These are phyloP conservation scores for Coenonympha glycerion DNA, from an alignment of 2,888 invertebrate species.

Conservation along the genomic window DNA sequence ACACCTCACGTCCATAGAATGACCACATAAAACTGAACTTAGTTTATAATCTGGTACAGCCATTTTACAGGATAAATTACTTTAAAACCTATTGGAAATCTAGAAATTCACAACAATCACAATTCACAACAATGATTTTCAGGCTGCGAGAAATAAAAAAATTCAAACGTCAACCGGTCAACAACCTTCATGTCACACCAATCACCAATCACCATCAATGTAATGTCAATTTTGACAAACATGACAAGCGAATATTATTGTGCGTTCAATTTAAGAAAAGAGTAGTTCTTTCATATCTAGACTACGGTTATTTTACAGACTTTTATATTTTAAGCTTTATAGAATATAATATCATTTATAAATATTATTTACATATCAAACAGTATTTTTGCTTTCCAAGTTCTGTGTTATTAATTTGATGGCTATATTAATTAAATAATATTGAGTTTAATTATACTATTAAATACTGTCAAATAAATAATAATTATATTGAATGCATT, in stretches of 20 bases:
- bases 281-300: too few relatives aligned
- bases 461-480: neutral
- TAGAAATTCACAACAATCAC: slow-evolving; percentile 41
- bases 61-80: slow-evolving; percentile 39
- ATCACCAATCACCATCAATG: neutral
- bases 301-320: too few relatives aligned
- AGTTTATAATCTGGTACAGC: slow-evolving; percentile 82
- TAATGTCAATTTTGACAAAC: slow-evolving; percentile 22
- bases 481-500: neutral
- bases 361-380: too few relatives aligned
- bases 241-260: slow-evolving; percentile 29
- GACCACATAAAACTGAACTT: slow-evolving; percentile 85
- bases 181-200: too few relatives aligned
- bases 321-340: too few relatives aligned
- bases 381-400: too few relatives aligned
- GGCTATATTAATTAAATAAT: too few relatives aligned
- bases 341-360: too few relatives aligned
- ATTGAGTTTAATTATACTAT: slow-evolving; percentile 13
- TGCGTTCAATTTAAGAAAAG: too few relatives aligned
- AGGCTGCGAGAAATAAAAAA: slow-evolving; percentile 8
- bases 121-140: slow-evolving; percentile 38
- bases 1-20: slow-evolving; percentile 89
- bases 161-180: slow-evolving; percentile 15
- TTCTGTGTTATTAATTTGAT: too few relatives aligned
- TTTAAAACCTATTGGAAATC: slow-evolving; percentile 29